A percentile compares a stretch with the other conserved stretches of the same genome.
phyloP scores from a whole-genome alignment of 2,113 vertebrate species.

The Grammomys surdaster region DNA sequence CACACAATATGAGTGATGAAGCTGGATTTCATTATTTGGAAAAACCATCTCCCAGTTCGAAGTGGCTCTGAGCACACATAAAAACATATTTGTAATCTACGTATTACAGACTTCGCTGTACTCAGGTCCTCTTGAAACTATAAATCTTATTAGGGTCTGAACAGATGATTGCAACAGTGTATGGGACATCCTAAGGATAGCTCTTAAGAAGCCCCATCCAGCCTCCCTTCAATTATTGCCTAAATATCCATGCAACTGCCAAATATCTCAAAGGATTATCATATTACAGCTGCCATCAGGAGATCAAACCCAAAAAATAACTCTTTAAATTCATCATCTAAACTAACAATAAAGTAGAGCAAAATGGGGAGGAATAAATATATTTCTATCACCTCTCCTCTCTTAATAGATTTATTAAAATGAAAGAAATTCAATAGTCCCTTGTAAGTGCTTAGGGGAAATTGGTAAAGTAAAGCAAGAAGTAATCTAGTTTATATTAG shows the following conservation, averaged over 20 bases:
- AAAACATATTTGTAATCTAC: background rate
- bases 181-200: background rate
- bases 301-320: background rate
- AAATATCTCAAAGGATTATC: conserved; percentile 49
- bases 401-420: conserved; percentile 45
- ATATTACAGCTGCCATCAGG: conserved; percentile 41
- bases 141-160: background rate
- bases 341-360: background rate
- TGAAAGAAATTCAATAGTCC: conserved; percentile 9
- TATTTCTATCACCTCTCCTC: background rate
- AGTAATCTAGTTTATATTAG: conserved; percentile 50
- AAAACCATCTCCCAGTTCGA: background rate
- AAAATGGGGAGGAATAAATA: conserved; percentile 44
- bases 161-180: background rate
- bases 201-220: conserved; percentile 13
- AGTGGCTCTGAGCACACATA: background rate
- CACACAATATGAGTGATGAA: background rate
- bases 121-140: background rate
- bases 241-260: conserved; percentile 55
- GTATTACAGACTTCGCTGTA: background rate
- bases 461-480: conserved; percentile 49
- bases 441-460: background rate
- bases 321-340: background rate
- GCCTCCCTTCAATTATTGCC: conserved; percentile 9
- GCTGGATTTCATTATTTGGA: background rate